Evolutionary conservation across 1,140 invertebrate genomes (phyloP).

Genomic region (Aradophagus sp.): DNA sequence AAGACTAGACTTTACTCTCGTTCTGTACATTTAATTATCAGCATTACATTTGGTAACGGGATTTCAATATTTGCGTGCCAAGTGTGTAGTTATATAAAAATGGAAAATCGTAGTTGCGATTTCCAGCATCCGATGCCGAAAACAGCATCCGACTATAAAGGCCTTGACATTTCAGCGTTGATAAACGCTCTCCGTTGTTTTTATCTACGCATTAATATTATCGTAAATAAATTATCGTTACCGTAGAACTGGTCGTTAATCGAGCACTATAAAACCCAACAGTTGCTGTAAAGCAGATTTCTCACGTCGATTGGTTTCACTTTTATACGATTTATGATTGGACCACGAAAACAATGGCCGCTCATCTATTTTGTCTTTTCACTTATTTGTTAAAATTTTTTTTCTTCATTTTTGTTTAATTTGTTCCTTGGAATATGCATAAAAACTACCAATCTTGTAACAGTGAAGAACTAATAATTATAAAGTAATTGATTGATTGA

Average conservation of each 20-base stretch:
- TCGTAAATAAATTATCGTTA: conserved; percentile 55
- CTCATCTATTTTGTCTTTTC: no score
- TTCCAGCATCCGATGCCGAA: conserved; percentile 14
- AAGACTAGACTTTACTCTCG: no score
- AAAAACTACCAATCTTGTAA: neutral
- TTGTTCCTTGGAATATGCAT: neutral
- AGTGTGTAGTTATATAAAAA: no score
- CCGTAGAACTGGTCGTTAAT: conserved; percentile 49
- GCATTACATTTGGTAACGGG: no score
- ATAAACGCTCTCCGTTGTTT: conserved; percentile 49
- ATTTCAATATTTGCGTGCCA: no score
- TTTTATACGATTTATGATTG: conserved; percentile 50
- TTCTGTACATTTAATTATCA: no score
- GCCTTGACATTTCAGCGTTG: conserved; percentile 55
- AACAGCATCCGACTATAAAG: conserved; percentile 29
- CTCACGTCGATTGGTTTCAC: conserved; percentile 32
- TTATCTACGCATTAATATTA: conserved; percentile 45
- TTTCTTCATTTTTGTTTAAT: conserved; percentile 18
- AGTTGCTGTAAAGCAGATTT: conserved; percentile 15
- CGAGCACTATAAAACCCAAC: conserved; percentile 48
- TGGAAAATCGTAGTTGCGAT: neutral
- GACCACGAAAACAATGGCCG: no score
- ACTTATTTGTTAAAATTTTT: no score
- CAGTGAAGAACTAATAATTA: neutral
- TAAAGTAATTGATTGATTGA: neutral